Evolutionary conservation across 2,888 invertebrate genomes (phyloP), one percentile per base, ranked within the genome.

Genomic region (Linnaemya vulpina): DNA sequence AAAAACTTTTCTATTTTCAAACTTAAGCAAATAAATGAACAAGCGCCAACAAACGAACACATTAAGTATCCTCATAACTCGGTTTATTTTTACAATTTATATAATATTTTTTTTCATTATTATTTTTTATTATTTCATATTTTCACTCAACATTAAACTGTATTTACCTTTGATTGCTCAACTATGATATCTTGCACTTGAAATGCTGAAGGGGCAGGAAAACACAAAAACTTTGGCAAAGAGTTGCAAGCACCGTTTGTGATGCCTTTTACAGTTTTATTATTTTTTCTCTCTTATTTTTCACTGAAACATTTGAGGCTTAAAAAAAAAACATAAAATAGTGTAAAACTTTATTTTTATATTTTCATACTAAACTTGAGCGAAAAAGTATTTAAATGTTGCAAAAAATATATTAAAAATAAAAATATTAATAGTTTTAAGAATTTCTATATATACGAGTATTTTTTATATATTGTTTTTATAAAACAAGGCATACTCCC

Each of bases 81-180:
- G 46, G 30, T 5, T 30, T 49, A 75, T 70, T 70, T 75, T 63
- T 63, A 51, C 40, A 76, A 70, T 65, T 30, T n/a, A 30, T 30
- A 22, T 46, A n/a, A 30, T 58, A 51, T 38, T 40, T 17, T n/a
- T 53, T 71, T 22, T 35, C n/a, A 1, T 9, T 30, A 3, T 30
- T 30, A 25, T 38, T 46, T 46, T 55, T 40, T 38, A 49, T 60
- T 68, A 30, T 78, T 71, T 73, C n/a, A 67, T 67, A 49, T 46
- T 71, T 82, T 70, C 43, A 58, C 62, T 58, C 55, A 76, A 82
- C 76, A 76, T 76, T 82, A 55, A 82, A 75, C 81, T 75, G 62
- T 70, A 62, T 75, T 70, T 71, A 79, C 75, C 84, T 84, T 84
- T 84, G 84, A 84, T 71, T 76, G 58, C 22, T 84, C 75, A 84